These are phyloP conservation scores for Hyposmocoma kahamanoa DNA, from an alignment of 1,140 invertebrate genomes.

Conservation along the genomic window DNA sequence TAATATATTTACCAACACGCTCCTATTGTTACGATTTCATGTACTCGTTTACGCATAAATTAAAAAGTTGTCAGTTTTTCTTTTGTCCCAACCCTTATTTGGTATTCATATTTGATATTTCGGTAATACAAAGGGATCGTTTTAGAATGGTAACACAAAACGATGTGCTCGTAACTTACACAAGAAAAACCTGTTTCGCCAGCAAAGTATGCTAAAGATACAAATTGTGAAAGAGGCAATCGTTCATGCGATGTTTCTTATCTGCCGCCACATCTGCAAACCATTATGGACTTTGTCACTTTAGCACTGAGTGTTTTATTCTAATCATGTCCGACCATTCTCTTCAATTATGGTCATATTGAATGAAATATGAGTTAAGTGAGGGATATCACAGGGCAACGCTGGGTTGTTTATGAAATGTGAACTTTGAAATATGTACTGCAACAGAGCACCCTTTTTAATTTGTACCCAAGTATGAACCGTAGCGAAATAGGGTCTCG, in stretches of 20 bases:
- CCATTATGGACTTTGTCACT: constrained; percentile 44
- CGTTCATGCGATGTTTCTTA: constrained; percentile 57
- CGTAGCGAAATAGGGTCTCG: constrained; percentile 51
- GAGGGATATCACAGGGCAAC: constrained; percentile 69
- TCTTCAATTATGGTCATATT: constrained; percentile 69
- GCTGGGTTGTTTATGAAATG: constrained; percentile 59
- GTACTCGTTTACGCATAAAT: constrained; percentile 70
- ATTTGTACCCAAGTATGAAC: constrained; percentile 65
- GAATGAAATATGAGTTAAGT: constrained; percentile 71
- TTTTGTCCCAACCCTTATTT: constrained; percentile 71
- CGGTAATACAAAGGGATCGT: constrained; percentile 65
- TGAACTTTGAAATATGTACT: constrained; percentile 66
- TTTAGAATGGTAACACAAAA: constrained; percentile 59
- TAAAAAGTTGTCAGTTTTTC: constrained; percentile 69
- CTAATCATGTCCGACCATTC: constrained; percentile 31
- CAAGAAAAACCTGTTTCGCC: constrained; percentile 64
- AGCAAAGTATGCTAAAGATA: constrained; percentile 66
- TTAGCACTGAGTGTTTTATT: constrained; percentile 47
- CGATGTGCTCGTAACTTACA: constrained; percentile 47
- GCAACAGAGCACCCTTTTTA: constrained; percentile 60
- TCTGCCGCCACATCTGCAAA: constrained; percentile 29
- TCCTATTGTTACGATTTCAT: constrained; percentile 72
- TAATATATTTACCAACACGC: constrained; percentile 72
- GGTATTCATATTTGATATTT: constrained; percentile 73
- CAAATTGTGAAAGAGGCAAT: constrained; percentile 71